These are phyloP conservation scores for Cyphomyrmex costatus DNA, from an alignment of 1,140 invertebrate species.

Conservation along the genomic window DNA sequence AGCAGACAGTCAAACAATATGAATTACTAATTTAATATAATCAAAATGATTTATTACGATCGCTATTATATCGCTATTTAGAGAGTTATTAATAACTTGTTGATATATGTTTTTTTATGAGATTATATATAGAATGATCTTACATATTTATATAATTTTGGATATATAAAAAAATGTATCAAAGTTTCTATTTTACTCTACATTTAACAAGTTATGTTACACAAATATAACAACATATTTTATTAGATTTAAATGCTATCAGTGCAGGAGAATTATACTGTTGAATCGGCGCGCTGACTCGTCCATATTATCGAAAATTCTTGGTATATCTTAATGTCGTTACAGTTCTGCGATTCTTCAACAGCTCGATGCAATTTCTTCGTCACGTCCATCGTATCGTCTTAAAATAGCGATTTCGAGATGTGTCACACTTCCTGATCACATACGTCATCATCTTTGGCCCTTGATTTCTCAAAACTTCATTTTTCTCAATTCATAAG, in stretches of 20 bases:
- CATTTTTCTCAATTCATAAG: slow-evolving; percentile 15
- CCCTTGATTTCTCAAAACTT: slow-evolving; percentile 42
- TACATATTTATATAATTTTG: background rate
- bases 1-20: background rate
- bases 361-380: slow-evolving; percentile 44
- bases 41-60: background rate
- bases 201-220: background rate
- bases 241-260: background rate
- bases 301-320: slow-evolving; percentile 10
- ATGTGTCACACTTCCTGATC: slow-evolving; percentile 58
- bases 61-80: background rate
- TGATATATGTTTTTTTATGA: too few species aligned
- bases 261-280: background rate
- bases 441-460: slow-evolving; percentile 29
- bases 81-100: background rate
- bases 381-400: slow-evolving; percentile 5
- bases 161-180: background rate
- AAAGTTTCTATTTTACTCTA: slow-evolving; percentile 19
- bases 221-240: background rate
- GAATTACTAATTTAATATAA: background rate
- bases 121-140: background rate
- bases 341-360: slow-evolving; percentile 43
- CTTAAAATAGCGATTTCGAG: slow-evolving; percentile 54
- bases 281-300: slow-evolving; percentile 5
- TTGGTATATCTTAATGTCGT: slow-evolving; percentile 10